phyloP scores from a whole-genome alignment of 2,113 vertebrate species.

The Pyrgilauda ruficollis region DNA sequence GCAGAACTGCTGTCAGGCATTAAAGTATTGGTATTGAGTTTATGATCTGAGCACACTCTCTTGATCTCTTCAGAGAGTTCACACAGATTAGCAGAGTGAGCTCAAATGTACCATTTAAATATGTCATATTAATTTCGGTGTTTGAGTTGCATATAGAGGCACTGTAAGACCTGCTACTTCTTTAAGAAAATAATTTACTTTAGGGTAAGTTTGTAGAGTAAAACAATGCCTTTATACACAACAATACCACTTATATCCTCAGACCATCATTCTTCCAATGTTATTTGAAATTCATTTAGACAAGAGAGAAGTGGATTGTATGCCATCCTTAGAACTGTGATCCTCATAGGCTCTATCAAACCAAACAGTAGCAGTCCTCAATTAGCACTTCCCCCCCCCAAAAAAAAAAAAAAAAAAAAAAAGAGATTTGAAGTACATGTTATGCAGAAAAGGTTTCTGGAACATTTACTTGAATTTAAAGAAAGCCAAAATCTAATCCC shows the following conservation, averaged over 20 bases:
- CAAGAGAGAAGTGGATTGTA: background rate
- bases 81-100: background rate
- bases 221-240: background rate
- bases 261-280: background rate
- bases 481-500: background rate
- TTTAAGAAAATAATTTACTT: background rate
- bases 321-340: background rate
- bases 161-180: background rate
- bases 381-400: background rate
- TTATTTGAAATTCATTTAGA: background rate
- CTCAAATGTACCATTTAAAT: background rate
- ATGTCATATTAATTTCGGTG: background rate
- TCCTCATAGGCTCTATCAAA: background rate
- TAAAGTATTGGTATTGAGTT: background rate
- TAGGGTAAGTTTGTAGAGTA: background rate
- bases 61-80: conserved; percentile 1
- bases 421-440: background rate
- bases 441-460: background rate
- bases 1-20: background rate
- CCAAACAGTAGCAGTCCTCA: background rate
- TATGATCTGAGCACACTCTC: background rate
- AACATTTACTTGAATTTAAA: background rate
- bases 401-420: background rate
- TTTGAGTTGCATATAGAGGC: background rate
- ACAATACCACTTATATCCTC: background rate